These are phyloP conservation scores for Phortica magna DNA, from an alignment of 2,888 invertebrate species.

Conservation along the genomic window DNA sequence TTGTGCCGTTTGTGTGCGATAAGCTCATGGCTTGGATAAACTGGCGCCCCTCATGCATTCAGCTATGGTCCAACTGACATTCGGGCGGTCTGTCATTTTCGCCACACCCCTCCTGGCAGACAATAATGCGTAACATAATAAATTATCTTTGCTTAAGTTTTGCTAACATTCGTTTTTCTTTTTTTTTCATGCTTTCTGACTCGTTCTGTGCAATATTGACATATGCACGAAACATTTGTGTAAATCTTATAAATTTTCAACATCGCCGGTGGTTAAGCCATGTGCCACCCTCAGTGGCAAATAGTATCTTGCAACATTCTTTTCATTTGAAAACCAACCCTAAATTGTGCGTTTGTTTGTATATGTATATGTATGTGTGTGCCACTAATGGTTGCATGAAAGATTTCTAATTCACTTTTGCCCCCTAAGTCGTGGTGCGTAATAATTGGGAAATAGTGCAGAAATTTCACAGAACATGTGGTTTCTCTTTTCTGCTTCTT, in stretches of 20 bases:
- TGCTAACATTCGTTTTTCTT: neutral
- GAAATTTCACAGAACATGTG: neutral
- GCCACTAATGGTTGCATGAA: slow-evolving; percentile 15
- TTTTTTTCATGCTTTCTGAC: neutral
- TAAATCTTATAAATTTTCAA: slow-evolving; percentile 25
- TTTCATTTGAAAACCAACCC: neutral
- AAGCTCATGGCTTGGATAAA: neutral
- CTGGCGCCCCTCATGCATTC: neutral
- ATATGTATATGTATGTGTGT: neutral
- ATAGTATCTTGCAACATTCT: neutral
- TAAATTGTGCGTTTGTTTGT: neutral
- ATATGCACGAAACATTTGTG: slow-evolving; percentile 20
- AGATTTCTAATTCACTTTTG: slow-evolving; percentile 2
- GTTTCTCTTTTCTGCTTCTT: too few relatives aligned
- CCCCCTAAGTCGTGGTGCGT: neutral
- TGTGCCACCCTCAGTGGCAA: neutral
- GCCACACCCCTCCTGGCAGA: neutral
- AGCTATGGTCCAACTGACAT: neutral
- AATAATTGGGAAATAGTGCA: slow-evolving; percentile 17
- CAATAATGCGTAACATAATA: slow-evolving; percentile 22
- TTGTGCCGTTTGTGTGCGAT: slow-evolving; percentile 17
- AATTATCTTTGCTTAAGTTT: slow-evolving; percentile 19
- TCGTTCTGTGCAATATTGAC: neutral
- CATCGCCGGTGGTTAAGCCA: neutral
- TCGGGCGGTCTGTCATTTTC: neutral